A percentile compares a stretch with the other conserved stretches of the same genome.
Conservation (phyloP, 2,888 invertebrate species). For the Ephialtes manifestator region DNA sequence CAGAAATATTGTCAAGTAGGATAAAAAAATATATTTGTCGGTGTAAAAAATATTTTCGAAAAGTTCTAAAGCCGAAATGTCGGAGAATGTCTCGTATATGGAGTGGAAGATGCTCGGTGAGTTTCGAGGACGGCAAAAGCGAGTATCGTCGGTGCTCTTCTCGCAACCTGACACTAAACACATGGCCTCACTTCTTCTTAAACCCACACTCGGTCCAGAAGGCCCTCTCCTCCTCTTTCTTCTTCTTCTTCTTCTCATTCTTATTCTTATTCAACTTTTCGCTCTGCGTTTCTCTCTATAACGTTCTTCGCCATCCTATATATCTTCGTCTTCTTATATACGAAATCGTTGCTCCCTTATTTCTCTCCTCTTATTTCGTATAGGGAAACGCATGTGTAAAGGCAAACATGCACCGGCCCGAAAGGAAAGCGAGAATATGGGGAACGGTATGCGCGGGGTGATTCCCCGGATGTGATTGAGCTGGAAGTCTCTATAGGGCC, state of each 20-base stretch:
- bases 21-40: too few relatives aligned
- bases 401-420: not conserved
- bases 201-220: slow-evolving; percentile 83
- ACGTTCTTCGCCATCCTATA: slow-evolving; percentile 9
- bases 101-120: slow-evolving; percentile 50
- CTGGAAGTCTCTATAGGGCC: slow-evolving; percentile 27
- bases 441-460: not conserved
- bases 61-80: too few relatives aligned
- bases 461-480: slow-evolving; percentile 30
- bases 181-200: slow-evolving; percentile 85
- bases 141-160: slow-evolving; percentile 69
- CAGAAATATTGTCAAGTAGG: too few relatives aligned
- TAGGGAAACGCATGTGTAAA: not conserved
- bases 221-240: slow-evolving; percentile 69
- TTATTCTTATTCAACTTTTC: slow-evolving; percentile 2
- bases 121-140: slow-evolving; percentile 57
- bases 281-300: not conserved
- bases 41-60: too few relatives aligned
- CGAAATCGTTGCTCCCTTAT: not conserved
- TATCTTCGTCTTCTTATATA: not conserved
- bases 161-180: slow-evolving; percentile 86
- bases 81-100: not conserved
- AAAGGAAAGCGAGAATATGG: not conserved
- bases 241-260: slow-evolving; percentile 41
- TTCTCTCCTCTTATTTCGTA: not conserved